Base-by-base conservation (phyloP, 1,140 invertebrate species). In the Drosophila melanogaster region DNA sequence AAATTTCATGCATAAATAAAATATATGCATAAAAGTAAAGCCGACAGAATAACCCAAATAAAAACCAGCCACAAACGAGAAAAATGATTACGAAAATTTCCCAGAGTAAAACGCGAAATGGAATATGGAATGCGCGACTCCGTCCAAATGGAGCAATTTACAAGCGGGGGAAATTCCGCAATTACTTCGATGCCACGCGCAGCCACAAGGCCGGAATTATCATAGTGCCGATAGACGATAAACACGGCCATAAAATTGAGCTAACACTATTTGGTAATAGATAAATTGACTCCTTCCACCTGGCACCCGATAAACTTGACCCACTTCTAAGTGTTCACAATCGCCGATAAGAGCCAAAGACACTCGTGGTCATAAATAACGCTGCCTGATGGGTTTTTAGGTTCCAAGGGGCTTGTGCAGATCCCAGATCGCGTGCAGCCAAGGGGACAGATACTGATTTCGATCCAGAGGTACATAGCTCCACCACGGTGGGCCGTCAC, bases 221-320 rank as follows among this genome's bases (percentile, higher is more conserved):
- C 76, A 58, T 73, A 56, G 49, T 53, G 77, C 76, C 59, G 56
- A 67, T 73, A 58, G 61, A 64, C 57, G 38, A 47, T 43, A 65
- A 60, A 60, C 33, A 37, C 15, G 62, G 51, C 41, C 57, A 67
- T 46, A 62, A 71, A 79, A 49, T 58, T 15, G 15, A 35, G 26
- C 6, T 30, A 40, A 30, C 35, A 26, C 33, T 47, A 66, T 51
- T 61, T 17, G 50, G 60, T 51, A 73, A 77, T 80, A 80, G 81
- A 84, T 85, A 80, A 77, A 73, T 59, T n/a, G n/a, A 17, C 33
- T 4, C 17, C 22, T 10, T 38, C 30, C 40, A 47, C 51, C 17
- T 37, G 37, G 19, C 7, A 44, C 58, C 69, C 79, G 81, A 81
- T 81, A 86, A 86, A 86, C 81, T 85, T 85, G 81, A 85, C 81